These are phyloP conservation scores for Aptenodytes forsteri DNA, from an alignment of 2,113 vertebrate species.

Conservation along the genomic window DNA sequence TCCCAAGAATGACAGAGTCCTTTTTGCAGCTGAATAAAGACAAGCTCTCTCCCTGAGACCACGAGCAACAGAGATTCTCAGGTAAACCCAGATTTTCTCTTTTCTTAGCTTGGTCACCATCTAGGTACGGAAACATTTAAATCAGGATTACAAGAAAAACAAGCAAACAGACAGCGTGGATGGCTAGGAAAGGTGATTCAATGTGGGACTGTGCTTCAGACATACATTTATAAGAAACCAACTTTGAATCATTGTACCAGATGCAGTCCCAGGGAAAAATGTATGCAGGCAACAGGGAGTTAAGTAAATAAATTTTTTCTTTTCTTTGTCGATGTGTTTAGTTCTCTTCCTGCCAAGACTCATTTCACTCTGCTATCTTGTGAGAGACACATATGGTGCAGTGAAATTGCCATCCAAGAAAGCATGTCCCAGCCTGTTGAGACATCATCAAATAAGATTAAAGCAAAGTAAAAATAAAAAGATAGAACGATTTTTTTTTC, in stretches of 20 bases:
- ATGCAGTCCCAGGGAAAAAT: conserved; percentile 48
- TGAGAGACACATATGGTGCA: conserved; percentile 96
- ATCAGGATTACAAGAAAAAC: background rate
- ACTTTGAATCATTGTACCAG: conserved; percentile 12
- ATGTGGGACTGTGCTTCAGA: background rate
- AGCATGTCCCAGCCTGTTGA: conserved; percentile 99
- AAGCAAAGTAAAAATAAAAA: conserved; percentile 96
- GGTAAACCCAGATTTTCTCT: background rate
- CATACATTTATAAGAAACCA: conserved; percentile 12
- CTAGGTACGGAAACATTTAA: background rate
- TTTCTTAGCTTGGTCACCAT: background rate
- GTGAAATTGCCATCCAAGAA: conserved; percentile 97
- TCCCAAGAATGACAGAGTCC: background rate
- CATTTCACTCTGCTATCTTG: conserved; percentile 90
- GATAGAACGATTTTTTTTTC: conserved; percentile 85
- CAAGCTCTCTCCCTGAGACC: background rate
- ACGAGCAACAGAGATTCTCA: background rate
- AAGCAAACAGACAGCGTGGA: background rate
- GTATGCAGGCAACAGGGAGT: conserved; percentile 84
- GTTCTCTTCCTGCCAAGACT: conserved; percentile 92
- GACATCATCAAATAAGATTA: conserved; percentile 99
- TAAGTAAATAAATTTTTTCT: conserved; percentile 83
- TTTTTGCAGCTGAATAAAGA: background rate
- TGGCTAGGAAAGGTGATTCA: conserved; percentile 17
- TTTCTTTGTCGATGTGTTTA: conserved; percentile 86